Evolutionary conservation across 1,140 invertebrate genomes (phyloP).

Genomic region (Hermetia illucens): DNA sequence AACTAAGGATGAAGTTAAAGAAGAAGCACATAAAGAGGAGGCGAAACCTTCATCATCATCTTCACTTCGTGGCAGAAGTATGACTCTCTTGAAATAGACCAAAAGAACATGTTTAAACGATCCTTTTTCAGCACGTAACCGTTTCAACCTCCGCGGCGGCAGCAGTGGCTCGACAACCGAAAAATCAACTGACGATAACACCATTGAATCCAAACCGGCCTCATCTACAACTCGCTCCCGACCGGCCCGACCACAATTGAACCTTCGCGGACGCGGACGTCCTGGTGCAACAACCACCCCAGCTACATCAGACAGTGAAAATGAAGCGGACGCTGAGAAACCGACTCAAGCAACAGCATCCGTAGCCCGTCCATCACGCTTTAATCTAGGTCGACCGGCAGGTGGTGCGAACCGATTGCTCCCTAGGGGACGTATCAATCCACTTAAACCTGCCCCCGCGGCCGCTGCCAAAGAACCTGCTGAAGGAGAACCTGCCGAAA

Average conservation of each 20-base stretch:
- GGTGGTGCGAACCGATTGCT: conserved; percentile 15
- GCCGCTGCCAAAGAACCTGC: conserved; percentile 19
- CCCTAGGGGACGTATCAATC: conserved; percentile 14
- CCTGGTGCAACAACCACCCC: conserved; percentile 32
- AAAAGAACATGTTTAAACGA: not conserved
- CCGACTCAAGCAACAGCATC: conserved; percentile 23
- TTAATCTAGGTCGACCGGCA: conserved; percentile 20
- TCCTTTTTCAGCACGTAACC: conserved; percentile 22
- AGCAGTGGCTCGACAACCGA: conserved; percentile 22
- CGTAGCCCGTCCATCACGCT: conserved; percentile 19
- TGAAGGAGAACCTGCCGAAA: conserved; percentile 4
- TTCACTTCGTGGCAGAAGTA: conserved; percentile 24
- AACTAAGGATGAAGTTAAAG: conserved; percentile 19
- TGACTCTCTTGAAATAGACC: conserved; percentile 7
- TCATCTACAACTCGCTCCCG: conserved; percentile 26
- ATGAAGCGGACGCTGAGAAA: conserved; percentile 25
- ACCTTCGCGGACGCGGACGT: conserved; percentile 34
- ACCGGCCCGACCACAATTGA: conserved; percentile 39
- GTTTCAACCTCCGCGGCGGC: conserved; percentile 22
- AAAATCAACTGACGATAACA: conserved; percentile 17
- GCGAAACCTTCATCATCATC: conserved; percentile 26
- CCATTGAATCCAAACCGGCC: conserved; percentile 12
- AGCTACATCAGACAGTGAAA: conserved; percentile 32
- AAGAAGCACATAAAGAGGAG: conserved; percentile 28
- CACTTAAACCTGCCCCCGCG: conserved; percentile 29